A percentile compares a stretch with the other conserved stretches of the same genome.
These are phyloP conservation scores for Coregonus sp. DNA, from an alignment of 2,797 vertebrate genomes.

Conservation along the genomic window DNA sequence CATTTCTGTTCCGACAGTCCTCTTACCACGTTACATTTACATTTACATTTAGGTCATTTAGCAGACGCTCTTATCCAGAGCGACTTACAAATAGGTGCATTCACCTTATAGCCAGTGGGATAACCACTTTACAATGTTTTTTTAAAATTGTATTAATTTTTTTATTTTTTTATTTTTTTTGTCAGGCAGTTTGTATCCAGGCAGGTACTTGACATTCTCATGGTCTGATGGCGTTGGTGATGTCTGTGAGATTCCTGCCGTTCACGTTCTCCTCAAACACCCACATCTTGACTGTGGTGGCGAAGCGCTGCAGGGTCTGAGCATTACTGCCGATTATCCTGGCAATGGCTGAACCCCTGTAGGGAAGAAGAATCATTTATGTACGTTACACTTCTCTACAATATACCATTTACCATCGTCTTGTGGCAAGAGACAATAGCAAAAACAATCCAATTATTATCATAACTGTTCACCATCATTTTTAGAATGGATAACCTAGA, in stretches of 20 bases:
- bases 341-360: slow-evolving; percentile 90
- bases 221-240: slow-evolving; percentile 87
- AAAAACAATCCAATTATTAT: no score
- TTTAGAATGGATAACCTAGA: not conserved
- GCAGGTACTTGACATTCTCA: slow-evolving; percentile 92
- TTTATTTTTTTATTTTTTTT: slow-evolving; percentile 38
- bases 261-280: slow-evolving; percentile 88
- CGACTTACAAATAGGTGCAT: no score
- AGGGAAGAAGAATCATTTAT: slow-evolving; percentile 14
- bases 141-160: no score
- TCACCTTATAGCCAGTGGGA: no score
- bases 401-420: no score
- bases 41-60: no score
- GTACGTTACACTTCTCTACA: no score
- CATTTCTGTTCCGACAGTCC: not conserved
- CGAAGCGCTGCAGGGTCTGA: slow-evolving; percentile 78
- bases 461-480: no score
- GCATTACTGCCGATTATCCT: slow-evolving; percentile 88
- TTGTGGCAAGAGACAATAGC: no score
- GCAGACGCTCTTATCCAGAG: no score
- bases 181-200: slow-evolving; percentile 89
- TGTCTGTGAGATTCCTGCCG: slow-evolving; percentile 88
- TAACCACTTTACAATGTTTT: no score
- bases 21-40: slow-evolving; percentile 78
- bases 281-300: slow-evolving; percentile 90